Evolutionary conservation across 2,113 vertebrate genomes (phyloP), one percentile per base, ranked within the genome.

Genomic region (Scopus umbretta): DNA sequence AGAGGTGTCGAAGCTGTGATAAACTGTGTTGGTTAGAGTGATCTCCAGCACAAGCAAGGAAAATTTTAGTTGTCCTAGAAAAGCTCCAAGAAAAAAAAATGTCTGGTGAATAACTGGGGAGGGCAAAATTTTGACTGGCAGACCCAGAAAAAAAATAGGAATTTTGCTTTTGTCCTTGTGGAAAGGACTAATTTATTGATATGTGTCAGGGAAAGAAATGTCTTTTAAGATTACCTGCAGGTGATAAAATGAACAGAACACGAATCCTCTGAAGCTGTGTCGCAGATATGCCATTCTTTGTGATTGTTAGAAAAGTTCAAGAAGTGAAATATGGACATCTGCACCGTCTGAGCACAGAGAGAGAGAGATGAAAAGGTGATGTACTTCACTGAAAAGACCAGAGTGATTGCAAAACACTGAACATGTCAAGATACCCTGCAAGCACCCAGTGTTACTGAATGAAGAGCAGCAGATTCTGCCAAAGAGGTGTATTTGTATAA

Each of bases 381-480:
- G 23, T 6, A 16, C 45, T 42, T 71, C 30, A 5, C 65, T 23
- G 58, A 20, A 20, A 36, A 42, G 38, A 26, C 7, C 40, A 11
- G n/a, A 55, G 43, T 15, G 40, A 9, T 42, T 45, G 79, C 25
- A 8, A 36, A 70, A 6, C 53, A 7, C 71, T 16, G 61, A 25
- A 36, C 2, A 2, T n/a, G 56, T 43, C 32, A 8, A 50, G 70
- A 16, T 45, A 5, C 13, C 38, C n/a, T 42, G 59, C 40, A 29
- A 19, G 16, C 32, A 2, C 15, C 42, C 11, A 0, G 8, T 10
- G 65, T 19, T 40, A 4, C 23, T 11, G 8, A 49, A 32, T 3
- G 5, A 36, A 40, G 66, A 61, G 73, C 22, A 61, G 58, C 29
- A 47, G 43, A 11, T 59, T 21, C 34, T 42, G n/a, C 45, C 40